Evolutionary conservation across 2,888 invertebrate species (phyloP), one percentile per base, ranked within the genome.

Genomic region (Vanessa cardui): DNA sequence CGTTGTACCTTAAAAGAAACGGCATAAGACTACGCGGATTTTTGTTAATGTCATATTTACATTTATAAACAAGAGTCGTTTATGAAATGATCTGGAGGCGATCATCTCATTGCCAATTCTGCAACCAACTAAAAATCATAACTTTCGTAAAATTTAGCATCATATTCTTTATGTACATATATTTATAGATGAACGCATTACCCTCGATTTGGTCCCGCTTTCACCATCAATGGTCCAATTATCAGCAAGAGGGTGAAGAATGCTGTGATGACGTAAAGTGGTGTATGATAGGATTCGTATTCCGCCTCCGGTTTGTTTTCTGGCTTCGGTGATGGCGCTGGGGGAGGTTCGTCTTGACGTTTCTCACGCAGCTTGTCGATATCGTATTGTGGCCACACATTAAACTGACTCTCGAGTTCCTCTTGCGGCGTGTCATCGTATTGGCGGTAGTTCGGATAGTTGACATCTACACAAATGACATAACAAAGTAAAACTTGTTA

Each of bases 171-270:
- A 9, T 39, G 1, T 12, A 26, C 26, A 2, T 2, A 4, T 9
- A 12, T 12, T 49, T 49, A 49, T 18, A 49, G n/a, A 49, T 49
- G 18, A 20, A 49, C 6, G 31, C 73, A 77, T 76, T 73, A 86
- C 87, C 80, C 81, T 46, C 63, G 75, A 63, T 84, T 76, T 16
- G 80, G 80, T 63, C 83, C 81, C 73, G 75, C 78, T 6, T 71
- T 74, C 0, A 86, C 74, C 6, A 81, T 5, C 0, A 83, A 52
- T 0, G 87, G 87, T 5, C 75, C 77, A 18, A 86, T 12, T n/a
- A 86, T 58, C 56, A 87, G 82, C 4, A 86, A 58, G 0, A 62
- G 72, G 2, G 77, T 84, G 47, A 83, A 83, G 0, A 83, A 2
- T 0, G 58, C 80, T 3, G 82, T 82, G 2, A 80, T 67, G 0